Evolutionary conservation across 2,888 invertebrate species (phyloP), one percentile per base, ranked within the genome.

Genomic region (Toxonevra muliebris): DNA sequence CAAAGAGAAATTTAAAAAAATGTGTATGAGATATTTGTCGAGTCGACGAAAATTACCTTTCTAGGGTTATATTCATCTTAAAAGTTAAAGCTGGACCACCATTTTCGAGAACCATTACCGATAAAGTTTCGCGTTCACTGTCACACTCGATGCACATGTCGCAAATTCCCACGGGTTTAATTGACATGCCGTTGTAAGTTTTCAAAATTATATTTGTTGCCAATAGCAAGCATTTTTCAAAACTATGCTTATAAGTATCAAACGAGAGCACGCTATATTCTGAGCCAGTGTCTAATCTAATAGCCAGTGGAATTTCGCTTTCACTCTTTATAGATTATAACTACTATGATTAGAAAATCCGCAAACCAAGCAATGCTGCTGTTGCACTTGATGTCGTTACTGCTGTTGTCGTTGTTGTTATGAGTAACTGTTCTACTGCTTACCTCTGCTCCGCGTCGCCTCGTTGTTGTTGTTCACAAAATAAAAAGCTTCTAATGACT

Each of bases 221-320:
- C 19, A 41, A 42, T 17, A 60, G 42, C 19, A 17, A n/a, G 68
- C 43, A 66, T 40, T 59, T 70, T 7, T 17, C 45, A 52, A 68
- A 68, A 30, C 11, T n/a, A n/a, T 20, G n/a, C 10, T 54, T 50
- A 55, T 59, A 74, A 15, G 54, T 63, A 30, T 66, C 42, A 53
- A 54, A 54, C 4, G 73, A 70, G 41, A 73, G 71, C 11, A 66
- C 71, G 11, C 50, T 69, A 54, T 68, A 66, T 57, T 66, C 60
- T 1, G 72, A 69, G 2, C 71, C 72, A 48, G 65, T 71, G 55
- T 73, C 72, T 45, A 73, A 64, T 68, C 72, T 63, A n/a, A n/a
- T n/a, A n/a, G n/a, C n/a, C n/a, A n/a, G n/a, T n/a, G n/a, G n/a
- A n/a, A n/a, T n/a, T n/a, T n/a, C n/a, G n/a, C n/a, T n/a, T n/a